Conservation (phyloP, 2,113 vertebrate species). For the Antechinus flavipes region DNA sequence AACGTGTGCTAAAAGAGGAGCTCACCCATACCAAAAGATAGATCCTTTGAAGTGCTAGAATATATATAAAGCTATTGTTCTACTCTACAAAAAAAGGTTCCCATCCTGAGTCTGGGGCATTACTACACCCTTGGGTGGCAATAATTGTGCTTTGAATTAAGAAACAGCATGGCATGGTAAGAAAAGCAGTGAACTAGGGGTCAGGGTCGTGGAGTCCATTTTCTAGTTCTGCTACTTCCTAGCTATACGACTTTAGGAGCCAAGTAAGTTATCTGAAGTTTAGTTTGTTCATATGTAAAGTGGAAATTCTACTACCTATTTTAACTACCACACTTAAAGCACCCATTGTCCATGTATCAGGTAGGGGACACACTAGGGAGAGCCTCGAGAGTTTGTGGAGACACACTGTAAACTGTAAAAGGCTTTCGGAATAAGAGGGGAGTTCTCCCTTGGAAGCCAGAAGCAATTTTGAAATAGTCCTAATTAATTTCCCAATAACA, state of each 20-base stretch:
- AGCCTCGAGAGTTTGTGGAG: not conserved
- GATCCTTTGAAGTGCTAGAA: not conserved
- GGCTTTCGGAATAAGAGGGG: not conserved
- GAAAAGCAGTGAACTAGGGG: not conserved
- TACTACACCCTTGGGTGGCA: not conserved
- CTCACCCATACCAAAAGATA: no score
- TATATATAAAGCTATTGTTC: not conserved
- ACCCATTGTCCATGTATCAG: not conserved
- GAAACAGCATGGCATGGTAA: not conserved
- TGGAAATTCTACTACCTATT: not conserved
- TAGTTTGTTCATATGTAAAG: not conserved
- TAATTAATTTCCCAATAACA: conserved; percentile 43
- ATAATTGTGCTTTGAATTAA: not conserved
- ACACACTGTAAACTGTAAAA: not conserved
- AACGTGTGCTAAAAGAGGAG: not conserved
- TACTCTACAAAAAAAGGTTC: not conserved
- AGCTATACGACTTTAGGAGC: not conserved
- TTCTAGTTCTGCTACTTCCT: not conserved
- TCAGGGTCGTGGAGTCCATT: not conserved
- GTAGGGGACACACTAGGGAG: not conserved
- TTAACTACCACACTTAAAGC: not conserved
- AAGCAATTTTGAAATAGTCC: conserved; percentile 2
- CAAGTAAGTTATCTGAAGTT: not conserved
- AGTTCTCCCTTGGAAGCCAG: not conserved
- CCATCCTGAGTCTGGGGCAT: not conserved